Evolutionary conservation across 2,113 vertebrate genomes (phyloP), one percentile per base, ranked within the genome.

Genomic region (Galbula dea): DNA sequence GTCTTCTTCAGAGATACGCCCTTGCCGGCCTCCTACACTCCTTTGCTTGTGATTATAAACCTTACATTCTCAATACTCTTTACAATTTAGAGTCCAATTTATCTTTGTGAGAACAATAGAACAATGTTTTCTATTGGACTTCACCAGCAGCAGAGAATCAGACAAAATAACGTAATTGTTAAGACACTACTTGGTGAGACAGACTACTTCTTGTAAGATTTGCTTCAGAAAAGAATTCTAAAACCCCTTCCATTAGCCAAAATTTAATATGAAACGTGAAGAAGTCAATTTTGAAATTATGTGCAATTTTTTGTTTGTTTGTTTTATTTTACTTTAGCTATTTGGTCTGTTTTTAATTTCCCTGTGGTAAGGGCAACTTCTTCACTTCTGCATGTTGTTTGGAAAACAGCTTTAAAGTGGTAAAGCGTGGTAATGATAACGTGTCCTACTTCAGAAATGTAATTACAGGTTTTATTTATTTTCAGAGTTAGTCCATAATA

Each of bases 81-180:
- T 83, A 85, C 34, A 93, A 86, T 81, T 95, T 86, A 86, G 32
- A 92, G 20, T 74, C 13, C 32, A 66, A 71, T 92, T 90, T 83
- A 81, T 75, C 68, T 94, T 81, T 83, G 27, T 86, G 36, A 90
- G 68, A 81, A n/a, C 26, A 83, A 81, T 27, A 81, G 48, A 91
- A 77, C 49, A 73, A 52, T 71, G 18, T 52, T 71, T 91, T 92
- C 36, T 62, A 20, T 51, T 39, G 34, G 51, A 69, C 9, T 83
- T 67, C 48, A 85, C 2, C 6, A 57, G 30, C 19, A 94, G 30
- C 26, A 84, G 26, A 80, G 30, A 67, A 93, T 39, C 30, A 63
- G 86, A 75, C 52, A 89, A 79, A 45, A 4, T 2, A 84, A 62
- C 5, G 67, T 62, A 77, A 74, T 69, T 83, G 39, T 26, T 69